These are phyloP conservation scores for Pedicia rivosa DNA, from an alignment of 2,888 invertebrate species.

Conservation along the genomic window DNA sequence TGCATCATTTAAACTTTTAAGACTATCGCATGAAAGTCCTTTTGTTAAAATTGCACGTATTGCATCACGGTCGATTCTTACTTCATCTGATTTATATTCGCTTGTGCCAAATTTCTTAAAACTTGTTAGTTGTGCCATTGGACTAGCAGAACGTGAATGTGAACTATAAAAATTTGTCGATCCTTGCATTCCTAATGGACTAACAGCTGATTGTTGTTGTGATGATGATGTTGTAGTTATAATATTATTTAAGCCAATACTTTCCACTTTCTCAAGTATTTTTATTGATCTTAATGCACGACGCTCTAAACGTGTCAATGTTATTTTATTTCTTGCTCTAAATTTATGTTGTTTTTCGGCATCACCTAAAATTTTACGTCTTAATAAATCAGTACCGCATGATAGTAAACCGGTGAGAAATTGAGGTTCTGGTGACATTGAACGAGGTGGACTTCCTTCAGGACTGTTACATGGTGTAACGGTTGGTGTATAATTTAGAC, in stretches of 20 bases:
- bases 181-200: constrained; percentile 30
- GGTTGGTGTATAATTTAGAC: constrained; percentile 55
- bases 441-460: constrained; percentile 41
- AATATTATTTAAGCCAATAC: constrained; percentile 48
- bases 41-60: constrained; percentile 24
- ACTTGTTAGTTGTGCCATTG: constrained; percentile 65
- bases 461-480: constrained; percentile 83
- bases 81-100: constrained; percentile 24
- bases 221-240: constrained; percentile 23
- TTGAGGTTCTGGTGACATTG: constrained; percentile 28
- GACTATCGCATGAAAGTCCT: constrained; percentile 16
- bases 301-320: constrained; percentile 26
- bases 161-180: constrained; percentile 23
- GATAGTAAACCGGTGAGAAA: constrained; percentile 39
- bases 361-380: constrained; percentile 43
- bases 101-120: constrained; percentile 36
- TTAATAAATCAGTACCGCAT: constrained; percentile 49
- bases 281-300: constrained; percentile 35
- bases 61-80: constrained; percentile 32
- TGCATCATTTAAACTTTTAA: constrained; percentile 12
- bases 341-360: constrained; percentile 20
- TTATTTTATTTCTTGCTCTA: constrained; percentile 22
- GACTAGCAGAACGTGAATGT: constrained; percentile 51
- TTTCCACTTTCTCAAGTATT: constrained; percentile 48
- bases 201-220: constrained; percentile 1